phyloP scores from a whole-genome alignment of 2,113 vertebrate genomes.

The Campylomormyrus numenius region DNA sequence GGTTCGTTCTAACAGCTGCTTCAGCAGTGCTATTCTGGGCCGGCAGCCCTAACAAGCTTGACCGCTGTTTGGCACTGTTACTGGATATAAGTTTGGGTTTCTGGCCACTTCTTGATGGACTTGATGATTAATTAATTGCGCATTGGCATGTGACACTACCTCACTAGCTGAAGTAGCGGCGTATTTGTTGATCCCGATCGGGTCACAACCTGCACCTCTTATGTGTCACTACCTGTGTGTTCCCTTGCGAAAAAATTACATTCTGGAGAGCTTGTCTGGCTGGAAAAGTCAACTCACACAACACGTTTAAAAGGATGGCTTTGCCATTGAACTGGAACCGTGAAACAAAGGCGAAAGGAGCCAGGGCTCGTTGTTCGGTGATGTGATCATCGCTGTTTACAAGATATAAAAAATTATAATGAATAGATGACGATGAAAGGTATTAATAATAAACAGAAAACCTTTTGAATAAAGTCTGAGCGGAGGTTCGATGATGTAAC shows the following conservation, averaged over 20 bases:
- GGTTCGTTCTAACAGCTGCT: neutral
- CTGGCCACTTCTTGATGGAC: neutral
- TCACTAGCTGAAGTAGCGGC: neutral
- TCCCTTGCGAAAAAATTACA: neutral
- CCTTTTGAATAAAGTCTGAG: conserved; percentile 5
- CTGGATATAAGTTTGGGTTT: neutral
- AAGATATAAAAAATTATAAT: conserved; percentile 22
- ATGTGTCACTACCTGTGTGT: neutral
- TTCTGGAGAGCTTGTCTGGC: neutral
- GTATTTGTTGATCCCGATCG: neutral
- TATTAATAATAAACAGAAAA: conserved; percentile 18
- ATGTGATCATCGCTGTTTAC: conserved; percentile 21
- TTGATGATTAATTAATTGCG: neutral
- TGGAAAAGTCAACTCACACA: neutral
- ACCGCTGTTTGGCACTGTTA: neutral
- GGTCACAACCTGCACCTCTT: neutral
- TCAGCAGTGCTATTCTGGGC: neutral
- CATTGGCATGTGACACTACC: neutral
- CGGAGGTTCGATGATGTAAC: conserved; percentile 16
- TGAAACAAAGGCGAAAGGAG: neutral
- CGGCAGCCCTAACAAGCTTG: neutral
- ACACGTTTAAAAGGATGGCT: neutral
- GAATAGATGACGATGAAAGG: conserved; percentile 17
- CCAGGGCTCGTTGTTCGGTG: conserved; percentile 10
- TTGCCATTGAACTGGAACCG: neutral